Conservation (phyloP, 2,888 invertebrate genomes). For the Lucinisca nassula region DNA sequence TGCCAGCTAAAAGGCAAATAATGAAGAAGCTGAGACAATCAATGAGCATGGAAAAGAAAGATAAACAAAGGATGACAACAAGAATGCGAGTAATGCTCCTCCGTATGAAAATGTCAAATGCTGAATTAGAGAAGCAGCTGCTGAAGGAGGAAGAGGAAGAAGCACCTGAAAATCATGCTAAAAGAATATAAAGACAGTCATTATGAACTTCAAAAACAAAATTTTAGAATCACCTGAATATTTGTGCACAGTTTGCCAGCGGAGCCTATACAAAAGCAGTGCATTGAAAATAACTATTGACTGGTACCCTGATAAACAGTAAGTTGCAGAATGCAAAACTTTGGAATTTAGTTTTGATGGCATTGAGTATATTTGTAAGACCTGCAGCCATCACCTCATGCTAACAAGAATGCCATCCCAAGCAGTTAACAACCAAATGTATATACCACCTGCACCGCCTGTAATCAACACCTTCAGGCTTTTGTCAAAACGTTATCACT, state of each 20-base stretch:
- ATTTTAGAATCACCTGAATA: neutral
- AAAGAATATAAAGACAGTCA: neutral
- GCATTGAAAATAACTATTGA: neutral
- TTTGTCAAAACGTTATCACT: neutral
- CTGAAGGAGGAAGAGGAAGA: neutral
- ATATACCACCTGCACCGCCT: neutral
- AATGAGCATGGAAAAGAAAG: too few relatives aligned
- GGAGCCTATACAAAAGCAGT: neutral
- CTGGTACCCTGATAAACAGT: too few relatives aligned
- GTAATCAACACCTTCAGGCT: neutral
- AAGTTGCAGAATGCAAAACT: neutral
- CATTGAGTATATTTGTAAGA: neutral
- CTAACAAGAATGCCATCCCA: neutral
- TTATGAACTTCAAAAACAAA: neutral
- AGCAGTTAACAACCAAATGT: neutral
- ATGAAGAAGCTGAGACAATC: too few relatives aligned
- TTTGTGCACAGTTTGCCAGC: neutral
- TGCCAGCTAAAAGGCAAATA: too few relatives aligned
- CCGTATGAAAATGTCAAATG: too few relatives aligned
- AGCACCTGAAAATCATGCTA: neutral
- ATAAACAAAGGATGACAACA: too few relatives aligned
- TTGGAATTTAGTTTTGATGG: neutral
- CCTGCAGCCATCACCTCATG: neutral
- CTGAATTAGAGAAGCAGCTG: too few relatives aligned
- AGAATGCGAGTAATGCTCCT: too few relatives aligned